Evolutionary conservation across 2,113 vertebrate genomes (phyloP).

Genomic region (Isurus oxyrinchus): DNA sequence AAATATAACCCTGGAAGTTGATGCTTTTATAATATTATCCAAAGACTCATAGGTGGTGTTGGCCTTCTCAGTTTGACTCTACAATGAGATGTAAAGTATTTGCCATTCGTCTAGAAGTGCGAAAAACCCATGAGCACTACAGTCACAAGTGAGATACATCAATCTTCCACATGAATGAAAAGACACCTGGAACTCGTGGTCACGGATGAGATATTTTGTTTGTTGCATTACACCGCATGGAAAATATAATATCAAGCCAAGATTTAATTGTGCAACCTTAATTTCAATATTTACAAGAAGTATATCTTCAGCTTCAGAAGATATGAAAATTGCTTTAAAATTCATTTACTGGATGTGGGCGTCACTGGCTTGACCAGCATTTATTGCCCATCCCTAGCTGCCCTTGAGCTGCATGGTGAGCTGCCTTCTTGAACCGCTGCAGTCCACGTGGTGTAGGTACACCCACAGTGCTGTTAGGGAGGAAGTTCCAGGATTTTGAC

Average conservation of each 20-base stretch:
- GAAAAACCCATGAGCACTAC: neutral
- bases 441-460: too few relatives aligned
- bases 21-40: neutral
- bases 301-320: neutral
- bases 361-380: too few relatives aligned
- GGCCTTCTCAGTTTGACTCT: neutral
- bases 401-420: too few relatives aligned
- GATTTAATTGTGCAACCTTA: neutral
- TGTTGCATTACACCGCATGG: neutral
- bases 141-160: neutral
- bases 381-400: too few relatives aligned
- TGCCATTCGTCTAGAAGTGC: neutral
- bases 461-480: too few relatives aligned
- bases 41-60: neutral
- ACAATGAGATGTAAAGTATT: neutral
- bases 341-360: too few relatives aligned
- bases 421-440: too few relatives aligned
- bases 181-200: neutral
- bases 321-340: neutral
- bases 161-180: constrained; percentile 2
- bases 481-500: too few relatives aligned
- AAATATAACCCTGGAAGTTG: neutral
- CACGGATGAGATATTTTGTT: neutral
- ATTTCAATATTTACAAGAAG: neutral
- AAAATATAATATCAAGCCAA: neutral